Evolutionary conservation across 2,113 vertebrate species (phyloP).

Genomic region (Puntigrus tetrazona): DNA sequence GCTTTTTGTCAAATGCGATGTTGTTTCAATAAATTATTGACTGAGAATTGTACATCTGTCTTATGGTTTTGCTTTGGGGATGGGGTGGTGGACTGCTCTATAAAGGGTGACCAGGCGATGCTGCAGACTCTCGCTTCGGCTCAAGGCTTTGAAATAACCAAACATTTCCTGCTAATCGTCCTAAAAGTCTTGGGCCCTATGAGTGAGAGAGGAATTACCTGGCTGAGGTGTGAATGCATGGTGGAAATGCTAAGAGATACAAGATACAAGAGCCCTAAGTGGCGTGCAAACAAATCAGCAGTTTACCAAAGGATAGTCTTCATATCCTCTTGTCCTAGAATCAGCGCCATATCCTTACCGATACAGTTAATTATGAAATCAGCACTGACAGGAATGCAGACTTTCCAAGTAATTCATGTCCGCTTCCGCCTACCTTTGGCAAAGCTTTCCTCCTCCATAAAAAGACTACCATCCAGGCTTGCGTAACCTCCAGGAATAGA

Average conservation of each 20-base stretch:
- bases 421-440: conserved; percentile 41
- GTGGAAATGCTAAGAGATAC: not conserved
- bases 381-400: conserved; percentile 19
- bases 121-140: not conserved
- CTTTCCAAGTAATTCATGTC: not conserved
- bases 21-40: conserved; percentile 59
- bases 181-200: not conserved
- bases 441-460: not conserved
- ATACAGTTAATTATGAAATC: conserved; percentile 22
- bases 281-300: conserved; percentile 34
- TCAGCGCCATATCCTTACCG: conserved; percentile 49
- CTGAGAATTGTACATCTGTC: conserved; percentile 29
- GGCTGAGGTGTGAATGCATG: not conserved
- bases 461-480: not conserved
- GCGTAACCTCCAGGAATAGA: not conserved
- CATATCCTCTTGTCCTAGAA: conserved; percentile 49
- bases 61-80: conserved; percentile 29
- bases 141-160: too few species aligned
- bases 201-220: not conserved
- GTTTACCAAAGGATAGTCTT: conserved; percentile 47
- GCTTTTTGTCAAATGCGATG: conserved; percentile 30
- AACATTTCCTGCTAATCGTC: not conserved
- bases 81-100: not conserved
- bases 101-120: not conserved
- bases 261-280: not conserved